Conservation (phyloP, 2,113 vertebrate genomes). For the Todiramphus chloris region DNA sequence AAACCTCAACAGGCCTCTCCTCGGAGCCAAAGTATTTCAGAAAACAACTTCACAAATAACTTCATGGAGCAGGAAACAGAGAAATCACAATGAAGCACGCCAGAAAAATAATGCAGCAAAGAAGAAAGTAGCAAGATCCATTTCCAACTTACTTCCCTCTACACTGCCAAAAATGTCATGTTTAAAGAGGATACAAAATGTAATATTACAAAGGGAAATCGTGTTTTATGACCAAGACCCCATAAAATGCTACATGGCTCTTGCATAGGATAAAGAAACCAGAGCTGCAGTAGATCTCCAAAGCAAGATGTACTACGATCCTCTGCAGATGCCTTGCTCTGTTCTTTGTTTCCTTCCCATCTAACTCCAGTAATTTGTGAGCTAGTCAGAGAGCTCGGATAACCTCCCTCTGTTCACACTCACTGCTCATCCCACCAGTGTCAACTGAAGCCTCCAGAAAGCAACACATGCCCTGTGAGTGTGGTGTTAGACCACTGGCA, state of each 20-base stretch:
- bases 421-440: not conserved
- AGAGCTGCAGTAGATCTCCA: not conserved
- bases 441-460: not conserved
- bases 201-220: not conserved
- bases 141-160: not conserved
- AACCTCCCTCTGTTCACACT: not conserved
- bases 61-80: not conserved
- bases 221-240: not conserved
- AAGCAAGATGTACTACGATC: not conserved
- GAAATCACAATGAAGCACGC: not conserved
- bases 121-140: not conserved
- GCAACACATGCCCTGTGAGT: fast-evolving
- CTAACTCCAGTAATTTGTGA: not conserved
- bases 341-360: not conserved
- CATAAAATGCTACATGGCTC: not conserved
- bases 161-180: not conserved
- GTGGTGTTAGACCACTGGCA: fast-evolving
- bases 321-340: not conserved
- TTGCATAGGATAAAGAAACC: not conserved
- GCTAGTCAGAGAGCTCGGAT: not conserved
- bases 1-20: not conserved
- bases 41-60: not conserved
- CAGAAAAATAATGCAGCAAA: not conserved
- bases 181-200: not conserved
- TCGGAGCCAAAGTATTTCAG: not conserved